Evolutionary conservation across 1,140 invertebrate genomes (phyloP).

Genomic region (Meloidogyne exigua): DNA sequence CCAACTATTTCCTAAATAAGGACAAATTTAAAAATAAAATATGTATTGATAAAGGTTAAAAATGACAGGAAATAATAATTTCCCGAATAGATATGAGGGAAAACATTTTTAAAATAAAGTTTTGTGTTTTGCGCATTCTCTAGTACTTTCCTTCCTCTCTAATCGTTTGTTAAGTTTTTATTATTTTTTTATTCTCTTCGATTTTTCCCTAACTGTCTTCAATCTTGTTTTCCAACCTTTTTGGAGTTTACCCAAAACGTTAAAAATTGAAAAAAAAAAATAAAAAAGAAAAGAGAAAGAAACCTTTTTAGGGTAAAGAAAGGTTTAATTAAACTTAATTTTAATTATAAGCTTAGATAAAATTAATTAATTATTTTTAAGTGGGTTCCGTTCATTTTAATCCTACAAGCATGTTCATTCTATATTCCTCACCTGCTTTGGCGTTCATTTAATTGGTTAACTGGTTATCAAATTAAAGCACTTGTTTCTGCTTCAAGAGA

Average conservation of each 20-base stretch:
- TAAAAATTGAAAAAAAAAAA: too few relatives aligned
- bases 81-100: background rate
- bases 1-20: background rate
- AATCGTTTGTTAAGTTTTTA: too few relatives aligned
- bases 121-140: background rate
- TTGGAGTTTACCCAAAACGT: too few relatives aligned
- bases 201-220: too few relatives aligned
- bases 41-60: background rate
- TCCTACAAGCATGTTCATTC: constrained; percentile 50
- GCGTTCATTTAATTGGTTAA: constrained; percentile 57
- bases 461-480: constrained; percentile 49
- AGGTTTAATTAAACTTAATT: too few relatives aligned
- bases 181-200: too few relatives aligned
- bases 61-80: background rate
- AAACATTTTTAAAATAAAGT: background rate
- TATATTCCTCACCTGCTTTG: constrained; percentile 54
- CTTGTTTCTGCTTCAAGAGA: constrained; percentile 43
- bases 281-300: too few relatives aligned
- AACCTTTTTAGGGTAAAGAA: too few relatives aligned
- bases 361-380: constrained; percentile 27
- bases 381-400: constrained; percentile 58
- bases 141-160: too few relatives aligned
- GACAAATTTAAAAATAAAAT: background rate
- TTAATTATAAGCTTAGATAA: too few relatives aligned
- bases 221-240: too few relatives aligned